Evolutionary conservation across 2,113 vertebrate genomes (phyloP).

Genomic region (Micronisus gabar): DNA sequence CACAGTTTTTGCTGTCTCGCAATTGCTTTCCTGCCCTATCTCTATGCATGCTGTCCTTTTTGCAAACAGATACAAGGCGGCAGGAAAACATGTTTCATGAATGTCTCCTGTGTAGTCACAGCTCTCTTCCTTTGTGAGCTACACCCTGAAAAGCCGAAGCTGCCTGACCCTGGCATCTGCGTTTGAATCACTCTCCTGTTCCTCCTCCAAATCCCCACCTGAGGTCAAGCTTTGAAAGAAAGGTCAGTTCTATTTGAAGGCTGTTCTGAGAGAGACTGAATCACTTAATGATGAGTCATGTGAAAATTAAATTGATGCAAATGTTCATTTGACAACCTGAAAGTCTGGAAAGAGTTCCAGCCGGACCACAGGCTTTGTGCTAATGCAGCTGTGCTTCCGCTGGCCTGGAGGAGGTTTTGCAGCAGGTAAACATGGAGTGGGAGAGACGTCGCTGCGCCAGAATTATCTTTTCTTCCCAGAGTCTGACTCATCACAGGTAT

Average conservation of each 20-base stretch:
- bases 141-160: neutral
- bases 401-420: neutral
- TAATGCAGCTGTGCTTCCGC: neutral
- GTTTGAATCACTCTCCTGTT: neutral
- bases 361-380: neutral
- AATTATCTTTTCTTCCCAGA: neutral
- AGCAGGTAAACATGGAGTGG: neutral
- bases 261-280: conserved; percentile 30
- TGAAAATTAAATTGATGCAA: conserved; percentile 55
- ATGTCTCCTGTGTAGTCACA: neutral
- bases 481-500: neutral
- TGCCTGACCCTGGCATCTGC: neutral
- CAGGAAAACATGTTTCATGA: neutral
- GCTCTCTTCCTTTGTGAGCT: neutral
- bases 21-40: neutral
- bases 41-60: neutral
- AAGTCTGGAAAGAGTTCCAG: neutral
- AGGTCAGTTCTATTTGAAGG: conserved; percentile 53
- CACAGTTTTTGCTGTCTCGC: neutral
- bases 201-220: conserved; percentile 38
- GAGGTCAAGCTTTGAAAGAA: conserved; percentile 53
- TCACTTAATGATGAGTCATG: conserved; percentile 55
- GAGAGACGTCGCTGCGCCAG: neutral
- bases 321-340: conserved; percentile 30
- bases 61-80: neutral